phyloP scores from a whole-genome alignment of 2,113 vertebrate species.

The Melanotaenia duboulayi region DNA sequence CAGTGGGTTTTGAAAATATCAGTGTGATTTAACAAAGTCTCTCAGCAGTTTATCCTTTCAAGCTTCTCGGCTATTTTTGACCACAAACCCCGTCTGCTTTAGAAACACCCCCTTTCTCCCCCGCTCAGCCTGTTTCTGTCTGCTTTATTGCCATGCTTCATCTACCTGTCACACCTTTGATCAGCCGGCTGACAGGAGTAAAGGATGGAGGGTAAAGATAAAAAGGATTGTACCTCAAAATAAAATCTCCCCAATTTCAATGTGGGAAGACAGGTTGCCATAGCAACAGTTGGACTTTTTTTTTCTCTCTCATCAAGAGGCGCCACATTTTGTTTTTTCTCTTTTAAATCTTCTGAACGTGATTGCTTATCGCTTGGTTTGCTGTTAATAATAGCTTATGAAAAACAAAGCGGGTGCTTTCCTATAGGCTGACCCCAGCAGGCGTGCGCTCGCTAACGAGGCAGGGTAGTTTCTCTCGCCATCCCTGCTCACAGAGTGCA shows the following conservation, averaged over 20 bases:
- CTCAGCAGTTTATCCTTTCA: conserved; percentile 35
- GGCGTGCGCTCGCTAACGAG: conserved; percentile 69
- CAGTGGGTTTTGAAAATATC: conserved; percentile 40
- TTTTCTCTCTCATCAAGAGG: conserved; percentile 29
- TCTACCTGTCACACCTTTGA: conserved; percentile 65
- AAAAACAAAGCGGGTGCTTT: conserved; percentile 58
- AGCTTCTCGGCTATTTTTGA: conserved; percentile 22
- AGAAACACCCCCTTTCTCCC: not conserved
- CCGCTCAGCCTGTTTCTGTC: not conserved
- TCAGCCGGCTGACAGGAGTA: conserved; percentile 37
- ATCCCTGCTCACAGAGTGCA: conserved; percentile 51
- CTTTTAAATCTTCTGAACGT: conserved; percentile 24
- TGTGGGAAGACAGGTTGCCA: conserved; percentile 69
- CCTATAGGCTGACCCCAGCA: conserved; percentile 56
- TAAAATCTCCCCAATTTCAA: conserved; percentile 29
- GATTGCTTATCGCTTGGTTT: conserved; percentile 69
- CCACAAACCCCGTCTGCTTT: not conserved
- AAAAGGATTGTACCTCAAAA: conserved; percentile 60
- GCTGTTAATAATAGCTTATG: conserved; percentile 74
- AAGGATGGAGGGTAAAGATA: conserved; percentile 46
- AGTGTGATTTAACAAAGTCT: conserved; percentile 32
- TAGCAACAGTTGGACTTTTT: conserved; percentile 78
- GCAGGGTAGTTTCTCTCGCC: conserved; percentile 57
- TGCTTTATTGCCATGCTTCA: conserved; percentile 31
- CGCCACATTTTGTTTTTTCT: conserved; percentile 33